Evolutionary conservation across 2,113 vertebrate genomes (phyloP).

Genomic region (Bothrops jararaca): DNA sequence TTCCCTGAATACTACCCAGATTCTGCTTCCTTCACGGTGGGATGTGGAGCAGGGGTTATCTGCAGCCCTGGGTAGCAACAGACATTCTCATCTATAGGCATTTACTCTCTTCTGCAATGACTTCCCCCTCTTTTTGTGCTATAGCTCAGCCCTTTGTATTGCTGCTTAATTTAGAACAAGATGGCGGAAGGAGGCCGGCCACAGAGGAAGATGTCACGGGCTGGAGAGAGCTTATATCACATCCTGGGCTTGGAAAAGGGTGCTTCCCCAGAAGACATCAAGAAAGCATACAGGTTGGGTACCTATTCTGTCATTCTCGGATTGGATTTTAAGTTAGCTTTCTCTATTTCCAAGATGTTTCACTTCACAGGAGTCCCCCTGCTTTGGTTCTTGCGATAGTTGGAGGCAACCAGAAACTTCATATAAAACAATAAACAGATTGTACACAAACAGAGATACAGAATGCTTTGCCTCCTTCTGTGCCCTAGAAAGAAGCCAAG

Average conservation of each 20-base stretch:
- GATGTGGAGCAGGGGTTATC: neutral
- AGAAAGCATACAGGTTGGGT: conserved; percentile 86
- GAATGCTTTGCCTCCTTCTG: neutral
- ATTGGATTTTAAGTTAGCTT: neutral
- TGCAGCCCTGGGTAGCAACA: neutral
- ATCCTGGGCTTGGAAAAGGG: conserved; percentile 86
- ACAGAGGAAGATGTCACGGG: conserved; percentile 82
- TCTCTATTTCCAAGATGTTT: neutral
- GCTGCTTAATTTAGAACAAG: conserved; percentile 23
- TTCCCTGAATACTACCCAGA: neutral
- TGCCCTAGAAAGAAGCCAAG: neutral
- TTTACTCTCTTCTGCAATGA: neutral
- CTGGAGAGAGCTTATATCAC: conserved; percentile 82
- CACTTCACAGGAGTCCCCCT: neutral
- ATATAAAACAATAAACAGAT: neutral
- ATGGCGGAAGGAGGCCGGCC: conserved; percentile 78
- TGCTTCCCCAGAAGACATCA: conserved; percentile 84
- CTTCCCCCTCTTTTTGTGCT: neutral
- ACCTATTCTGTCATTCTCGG: neutral
- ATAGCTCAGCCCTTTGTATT: neutral
- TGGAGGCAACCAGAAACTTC: neutral
- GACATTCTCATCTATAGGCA: neutral
- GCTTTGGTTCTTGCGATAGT: neutral
- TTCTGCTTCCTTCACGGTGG: neutral
- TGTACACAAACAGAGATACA: neutral